Conservation (phyloP, 2,113 vertebrate species). For the Thamnophis sirtalis region DNA sequence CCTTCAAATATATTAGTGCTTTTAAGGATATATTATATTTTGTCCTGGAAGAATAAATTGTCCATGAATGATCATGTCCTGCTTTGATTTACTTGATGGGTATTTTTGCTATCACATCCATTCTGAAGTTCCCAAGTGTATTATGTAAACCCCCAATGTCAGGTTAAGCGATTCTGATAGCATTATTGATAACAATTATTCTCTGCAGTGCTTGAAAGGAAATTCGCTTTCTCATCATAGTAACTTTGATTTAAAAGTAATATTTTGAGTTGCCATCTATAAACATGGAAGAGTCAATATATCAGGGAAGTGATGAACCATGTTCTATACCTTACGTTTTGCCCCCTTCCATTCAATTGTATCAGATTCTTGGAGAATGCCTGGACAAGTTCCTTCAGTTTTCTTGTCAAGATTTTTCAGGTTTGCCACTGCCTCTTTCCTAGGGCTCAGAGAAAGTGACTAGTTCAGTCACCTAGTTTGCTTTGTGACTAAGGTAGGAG, state of each 20-base stretch:
- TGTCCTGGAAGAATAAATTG: not conserved
- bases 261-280: not conserved
- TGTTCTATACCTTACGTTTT: not conserved
- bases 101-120: not conserved
- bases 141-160: not conserved
- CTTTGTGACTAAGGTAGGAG: not conserved
- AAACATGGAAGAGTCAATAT: not conserved
- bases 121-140: not conserved
- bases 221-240: not conserved
- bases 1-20: not conserved
- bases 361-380: not conserved
- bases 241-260: not conserved
- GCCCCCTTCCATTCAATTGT: not conserved
- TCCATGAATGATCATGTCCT: not conserved
- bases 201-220: not conserved
- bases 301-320: not conserved
- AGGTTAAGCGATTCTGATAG: not conserved
- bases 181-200: not conserved
- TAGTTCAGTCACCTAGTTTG: not conserved
- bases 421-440: not conserved
- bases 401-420: not conserved
- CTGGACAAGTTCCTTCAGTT: not conserved
- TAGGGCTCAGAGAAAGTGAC: not conserved
- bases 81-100: not conserved
- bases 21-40: not conserved